Base-by-base conservation (phyloP, 2,888 invertebrate genomes). In the Steinernema scapterisci region DNA sequence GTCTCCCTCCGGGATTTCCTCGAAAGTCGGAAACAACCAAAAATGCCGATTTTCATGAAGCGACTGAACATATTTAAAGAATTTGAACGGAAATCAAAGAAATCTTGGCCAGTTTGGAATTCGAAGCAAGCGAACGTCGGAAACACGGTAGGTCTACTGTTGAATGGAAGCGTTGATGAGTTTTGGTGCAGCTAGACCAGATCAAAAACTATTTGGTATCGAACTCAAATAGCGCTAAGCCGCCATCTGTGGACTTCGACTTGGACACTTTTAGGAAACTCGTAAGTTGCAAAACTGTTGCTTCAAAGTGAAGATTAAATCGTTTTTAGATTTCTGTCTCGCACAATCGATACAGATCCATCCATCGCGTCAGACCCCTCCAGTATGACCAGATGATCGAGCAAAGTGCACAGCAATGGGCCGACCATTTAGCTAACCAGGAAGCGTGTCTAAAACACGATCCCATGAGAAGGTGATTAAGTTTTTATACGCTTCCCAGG, bases 261-360 rank as follows among this genome's bases (percentile, higher is more conserved):
- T 21, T 46, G 13, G 38, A 27, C 44, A 23, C 70, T 46, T 46
- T 51, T 21, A 71, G 70, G 19, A 48, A 16, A 19, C 45, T 19
- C 2, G 63, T 63, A 71, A 1, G 31, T 52, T 23, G 19, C 2
- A 21, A 19, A 16, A 19, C 45, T 44, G 23, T 44, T 19, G 16
- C 25, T 71, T 71, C 25, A 7, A 71, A 71, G 11, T 71, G n/a
- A n/a, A n/a, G n/a, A n/a, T 27, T 73, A 7, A 45, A 19, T 31
- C 16, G 13, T 21, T 71, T 72, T 9, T 71, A 74, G 74, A 19
- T 74, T 23, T 51, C 72, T 25, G 71, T 71, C 31, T 48, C 75
- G 19, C 83, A 84, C 76, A 85, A 85, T 70, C 76, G 81, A n/a
- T 82, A 81, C 73, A 81, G 85, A 23, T 75, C 78, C 0, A 76